Conservation (phyloP, 2,797 vertebrate genomes). For the Scolopax rusticola region DNA sequence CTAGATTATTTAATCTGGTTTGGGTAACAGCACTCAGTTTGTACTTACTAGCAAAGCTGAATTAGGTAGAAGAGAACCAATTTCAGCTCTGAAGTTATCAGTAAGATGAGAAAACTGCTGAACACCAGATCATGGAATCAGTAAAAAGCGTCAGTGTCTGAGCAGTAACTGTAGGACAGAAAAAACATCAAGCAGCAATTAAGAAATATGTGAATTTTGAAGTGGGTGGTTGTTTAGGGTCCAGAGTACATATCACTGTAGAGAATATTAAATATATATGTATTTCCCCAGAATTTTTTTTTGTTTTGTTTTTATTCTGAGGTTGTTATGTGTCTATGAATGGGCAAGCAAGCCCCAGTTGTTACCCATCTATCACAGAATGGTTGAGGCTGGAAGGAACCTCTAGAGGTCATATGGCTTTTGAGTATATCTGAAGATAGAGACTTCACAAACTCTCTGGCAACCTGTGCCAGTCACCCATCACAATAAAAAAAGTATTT, state of each 20-base stretch:
- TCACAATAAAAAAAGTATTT: background rate
- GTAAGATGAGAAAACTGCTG: background rate
- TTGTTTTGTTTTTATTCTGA: background rate
- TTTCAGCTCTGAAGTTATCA: background rate
- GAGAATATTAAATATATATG: background rate
- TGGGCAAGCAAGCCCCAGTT: background rate
- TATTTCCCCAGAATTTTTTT: background rate
- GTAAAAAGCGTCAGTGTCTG: background rate
- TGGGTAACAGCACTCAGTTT: background rate
- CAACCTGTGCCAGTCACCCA: background rate
- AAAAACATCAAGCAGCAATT: background rate
- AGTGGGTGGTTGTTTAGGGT: background rate
- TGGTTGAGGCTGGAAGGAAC: background rate
- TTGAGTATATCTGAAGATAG: background rate
- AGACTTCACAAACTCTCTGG: background rate
- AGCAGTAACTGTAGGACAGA: background rate
- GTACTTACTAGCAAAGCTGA: background rate
- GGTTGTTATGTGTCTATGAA: background rate
- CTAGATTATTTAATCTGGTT: background rate
- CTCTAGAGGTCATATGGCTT: background rate
- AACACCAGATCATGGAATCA: background rate
- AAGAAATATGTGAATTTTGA: background rate
- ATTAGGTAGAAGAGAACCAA: background rate
- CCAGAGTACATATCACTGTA: background rate
- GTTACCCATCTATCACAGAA: background rate